Conservation (phyloP, 1,140 invertebrate genomes). For the Vanessa atalanta region DNA sequence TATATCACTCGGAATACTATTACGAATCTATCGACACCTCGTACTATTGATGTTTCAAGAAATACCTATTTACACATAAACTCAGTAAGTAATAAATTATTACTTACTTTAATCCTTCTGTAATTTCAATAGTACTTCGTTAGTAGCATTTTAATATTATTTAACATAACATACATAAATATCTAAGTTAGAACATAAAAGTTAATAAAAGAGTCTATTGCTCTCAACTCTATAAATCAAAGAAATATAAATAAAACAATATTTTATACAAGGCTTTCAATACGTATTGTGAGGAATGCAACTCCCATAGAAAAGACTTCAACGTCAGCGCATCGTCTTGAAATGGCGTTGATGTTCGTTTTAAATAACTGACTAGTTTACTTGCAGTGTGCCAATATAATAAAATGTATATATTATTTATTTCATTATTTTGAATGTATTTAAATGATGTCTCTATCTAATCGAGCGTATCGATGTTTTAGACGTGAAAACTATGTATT, state of each 20-base stretch:
- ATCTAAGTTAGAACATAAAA: neutral
- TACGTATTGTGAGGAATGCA: neutral
- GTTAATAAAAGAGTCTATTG: neutral
- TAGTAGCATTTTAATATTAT: too few species aligned
- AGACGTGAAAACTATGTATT: too few species aligned
- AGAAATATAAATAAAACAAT: slow-evolving; percentile 5
- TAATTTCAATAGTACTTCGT: too few species aligned
- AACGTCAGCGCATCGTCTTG: slow-evolving; percentile 21
- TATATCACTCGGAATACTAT: too few species aligned
- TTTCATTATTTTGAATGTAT: neutral
- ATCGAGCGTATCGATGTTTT: too few species aligned
- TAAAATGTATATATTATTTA: neutral
- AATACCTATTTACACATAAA: too few species aligned
- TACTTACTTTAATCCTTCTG: too few species aligned
- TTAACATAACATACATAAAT: too few species aligned
- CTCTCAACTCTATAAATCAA: neutral
- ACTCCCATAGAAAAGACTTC: slow-evolving; percentile 36
- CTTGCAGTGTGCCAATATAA: neutral
- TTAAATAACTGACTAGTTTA: neutral
- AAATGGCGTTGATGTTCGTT: slow-evolving; percentile 1
- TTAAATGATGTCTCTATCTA: neutral
- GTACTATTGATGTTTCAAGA: too few species aligned
- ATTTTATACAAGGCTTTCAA: neutral
- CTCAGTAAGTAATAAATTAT: too few species aligned
- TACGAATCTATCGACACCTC: too few species aligned